Base-by-base conservation (phyloP, 1,140 invertebrate species). In the Drosophila ogumai region DNA sequence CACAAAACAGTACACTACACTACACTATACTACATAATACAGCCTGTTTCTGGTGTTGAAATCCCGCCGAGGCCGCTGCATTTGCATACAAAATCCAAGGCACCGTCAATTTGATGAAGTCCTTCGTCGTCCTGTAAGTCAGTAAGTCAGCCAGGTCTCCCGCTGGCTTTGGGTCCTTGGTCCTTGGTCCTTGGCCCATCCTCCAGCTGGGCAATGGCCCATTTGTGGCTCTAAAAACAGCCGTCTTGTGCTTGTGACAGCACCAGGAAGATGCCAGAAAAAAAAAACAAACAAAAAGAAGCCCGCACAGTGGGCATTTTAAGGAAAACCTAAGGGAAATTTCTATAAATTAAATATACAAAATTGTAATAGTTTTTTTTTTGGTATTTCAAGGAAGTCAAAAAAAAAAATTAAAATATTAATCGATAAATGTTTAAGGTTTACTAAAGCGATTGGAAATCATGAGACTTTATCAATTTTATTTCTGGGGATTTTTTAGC, bases 51-150 rank as follows among this genome's bases (percentile, higher is more conserved):
- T 55, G 34, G 34, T 25, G 63, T 41, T 50, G 36, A 67, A 43
- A 60, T 57, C 46, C 55, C 52, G 49, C 57, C 47, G 44, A 19
- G 31, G 19, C 22, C 25, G 25, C 46, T 66, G 65, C 46, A 73
- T 79, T 87, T 82, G 82, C 82, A 82, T 87, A 56, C 25, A 17
- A 75, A 79, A 86, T 65, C 58, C 58, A 44, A 64, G 41, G 40
- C 31, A 28, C 41, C 38, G 60, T 81, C 77, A 78, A 74, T 65
- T 81, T 85, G 75, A 87, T 86, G 64, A 75, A 86, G 65, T 72
- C 56, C 25, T 28, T 28, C 75, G 13, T 50, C 49, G 41, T 36
- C 34, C 57, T 40, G 59, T 19, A 13, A 50, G 31, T 31, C 32
- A 22, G 15, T 28, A 13, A 38, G 59, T 50, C 43, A 15, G 32